Evolutionary conservation across 1,140 invertebrate genomes (phyloP), one percentile per base, ranked within the genome.

Genomic region (Drosophila murphyi): DNA sequence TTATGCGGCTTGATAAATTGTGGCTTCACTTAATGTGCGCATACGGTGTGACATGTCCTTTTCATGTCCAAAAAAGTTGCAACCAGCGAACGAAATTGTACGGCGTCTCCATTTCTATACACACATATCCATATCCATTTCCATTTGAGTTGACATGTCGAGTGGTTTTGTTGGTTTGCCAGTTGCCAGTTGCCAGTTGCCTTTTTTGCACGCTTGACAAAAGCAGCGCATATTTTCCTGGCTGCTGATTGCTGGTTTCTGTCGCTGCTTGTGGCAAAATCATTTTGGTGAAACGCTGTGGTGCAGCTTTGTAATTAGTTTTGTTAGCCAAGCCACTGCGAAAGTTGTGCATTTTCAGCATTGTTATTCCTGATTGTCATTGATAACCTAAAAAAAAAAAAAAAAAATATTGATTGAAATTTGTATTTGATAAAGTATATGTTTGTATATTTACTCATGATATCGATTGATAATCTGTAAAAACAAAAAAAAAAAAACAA

Each of bases 21-120:
- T 88, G 83, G 83, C 83, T 88, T 88, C 83, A 88, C 83, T 88
- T 88, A 88, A 88, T 88, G 83, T 88, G 83, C 85, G 85, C 83
- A 88, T 88, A 88, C 83, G 83, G 83, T 88, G 83, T 89, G 83
- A 88, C 83, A 88, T 88, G 83, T 88, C 83, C 83, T 88, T 88
- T 88, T 88, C 83, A 88, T 88, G 83, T 88, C 83, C 82, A 72
- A 88, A 80, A 87, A 80, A 87, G 80, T 82, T 79, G 41, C 35
- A 63, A 29, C 45, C 50, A 28, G 20, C 8, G 7, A 43, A 43
- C 39, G 10, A 43, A 43, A 43, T n/a, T 43, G 10, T 43, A 10
- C 39, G 6, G 39, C 39, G 6, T 55, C 60, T 63, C 45, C 20
- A 29, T 10, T 6, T 48, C 43, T 29, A 54, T 12, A 12, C 3